A percentile compares a stretch with the other conserved stretches of the same genome.
phyloP scores from a whole-genome alignment of 1,140 invertebrate species.

The Drosophila nannoptera region DNA sequence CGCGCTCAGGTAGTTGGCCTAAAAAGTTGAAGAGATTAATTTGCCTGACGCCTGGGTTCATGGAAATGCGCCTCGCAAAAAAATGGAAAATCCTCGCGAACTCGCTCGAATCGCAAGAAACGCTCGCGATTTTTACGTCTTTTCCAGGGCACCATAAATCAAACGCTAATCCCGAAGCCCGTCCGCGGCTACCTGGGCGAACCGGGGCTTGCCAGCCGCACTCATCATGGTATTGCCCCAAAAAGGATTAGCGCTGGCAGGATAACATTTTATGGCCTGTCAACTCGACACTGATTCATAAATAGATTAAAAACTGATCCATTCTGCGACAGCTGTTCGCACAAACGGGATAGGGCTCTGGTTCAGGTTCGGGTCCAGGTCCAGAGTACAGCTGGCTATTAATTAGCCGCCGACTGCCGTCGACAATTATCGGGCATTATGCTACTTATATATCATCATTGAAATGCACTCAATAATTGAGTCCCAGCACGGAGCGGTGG shows the following conservation, averaged over 20 bases:
- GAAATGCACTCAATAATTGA: slow-evolving; percentile 29
- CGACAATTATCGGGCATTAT: slow-evolving; percentile 38
- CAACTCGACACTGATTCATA: slow-evolving; percentile 63
- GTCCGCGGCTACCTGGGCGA: slow-evolving; percentile 5
- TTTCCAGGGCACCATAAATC: slow-evolving; percentile 59
- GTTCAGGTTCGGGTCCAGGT: not conserved
- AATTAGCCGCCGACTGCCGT: slow-evolving; percentile 29
- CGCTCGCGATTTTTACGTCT: slow-evolving; percentile 69
- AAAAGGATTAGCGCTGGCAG: slow-evolving; percentile 55
- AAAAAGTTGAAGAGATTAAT: slow-evolving; percentile 36
- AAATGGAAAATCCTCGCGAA: slow-evolving; percentile 14
- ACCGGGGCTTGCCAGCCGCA: not conserved
- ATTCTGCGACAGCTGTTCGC: slow-evolving; percentile 52
- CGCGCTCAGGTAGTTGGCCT: slow-evolving; percentile 21
- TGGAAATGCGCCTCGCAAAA: slow-evolving; percentile 25
- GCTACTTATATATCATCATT: slow-evolving; percentile 11
- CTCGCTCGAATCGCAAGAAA: slow-evolving; percentile 50
- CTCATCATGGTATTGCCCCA: slow-evolving; percentile 12
- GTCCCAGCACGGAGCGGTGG: not conserved
- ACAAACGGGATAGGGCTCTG: not conserved
- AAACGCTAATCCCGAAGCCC: slow-evolving; percentile 39
- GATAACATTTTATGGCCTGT: slow-evolving; percentile 46
- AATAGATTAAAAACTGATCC: slow-evolving; percentile 64
- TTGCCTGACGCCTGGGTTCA: slow-evolving; percentile 36
- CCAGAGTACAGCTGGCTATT: slow-evolving; percentile 16